Evolutionary conservation across 2,888 invertebrate genomes (phyloP).

Genomic region (Mythimna loreyi): DNA sequence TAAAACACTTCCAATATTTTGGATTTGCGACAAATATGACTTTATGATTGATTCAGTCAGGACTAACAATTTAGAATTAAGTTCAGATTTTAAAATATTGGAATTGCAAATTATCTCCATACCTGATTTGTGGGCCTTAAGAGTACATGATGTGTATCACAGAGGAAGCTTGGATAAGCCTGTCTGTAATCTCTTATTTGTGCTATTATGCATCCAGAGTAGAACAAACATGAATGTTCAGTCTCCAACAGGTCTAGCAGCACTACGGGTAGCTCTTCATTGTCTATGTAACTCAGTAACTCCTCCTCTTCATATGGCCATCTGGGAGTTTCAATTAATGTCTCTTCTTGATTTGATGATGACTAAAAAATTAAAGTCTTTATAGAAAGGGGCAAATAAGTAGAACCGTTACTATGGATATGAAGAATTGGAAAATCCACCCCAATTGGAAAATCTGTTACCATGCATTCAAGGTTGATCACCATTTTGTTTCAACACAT

Average conservation of each 20-base stretch:
- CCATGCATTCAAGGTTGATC: too few relatives aligned
- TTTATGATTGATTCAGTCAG: too few relatives aligned
- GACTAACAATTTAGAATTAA: background rate
- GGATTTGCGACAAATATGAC: too few relatives aligned
- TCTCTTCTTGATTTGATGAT: slow-evolving; percentile 89
- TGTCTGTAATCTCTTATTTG: slow-evolving; percentile 97
- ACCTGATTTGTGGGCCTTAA: slow-evolving; percentile 97
- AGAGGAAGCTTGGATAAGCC: slow-evolving; percentile 94
- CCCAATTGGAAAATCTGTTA: too few relatives aligned
- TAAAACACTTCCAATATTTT: too few relatives aligned
- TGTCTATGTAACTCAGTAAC: slow-evolving; percentile 96
- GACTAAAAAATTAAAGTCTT: slow-evolving; percentile 62
- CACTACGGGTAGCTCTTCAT: slow-evolving; percentile 97
- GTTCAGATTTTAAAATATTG: background rate
- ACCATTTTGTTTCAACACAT: too few relatives aligned
- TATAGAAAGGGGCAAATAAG: too few relatives aligned
- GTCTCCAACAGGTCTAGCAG: slow-evolving; percentile 96
- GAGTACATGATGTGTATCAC: slow-evolving; percentile 96
- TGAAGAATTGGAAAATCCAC: too few relatives aligned
- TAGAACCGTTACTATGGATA: too few relatives aligned
- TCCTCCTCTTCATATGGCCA: slow-evolving; percentile 98
- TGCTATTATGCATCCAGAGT: slow-evolving; percentile 97
- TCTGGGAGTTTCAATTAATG: slow-evolving; percentile 94
- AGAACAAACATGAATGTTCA: slow-evolving; percentile 96
- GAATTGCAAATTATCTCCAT: slow-evolving; percentile 80